These are phyloP conservation scores for Dyspetes luteomarginatus DNA, from an alignment of 2,888 invertebrate species.

Conservation along the genomic window DNA sequence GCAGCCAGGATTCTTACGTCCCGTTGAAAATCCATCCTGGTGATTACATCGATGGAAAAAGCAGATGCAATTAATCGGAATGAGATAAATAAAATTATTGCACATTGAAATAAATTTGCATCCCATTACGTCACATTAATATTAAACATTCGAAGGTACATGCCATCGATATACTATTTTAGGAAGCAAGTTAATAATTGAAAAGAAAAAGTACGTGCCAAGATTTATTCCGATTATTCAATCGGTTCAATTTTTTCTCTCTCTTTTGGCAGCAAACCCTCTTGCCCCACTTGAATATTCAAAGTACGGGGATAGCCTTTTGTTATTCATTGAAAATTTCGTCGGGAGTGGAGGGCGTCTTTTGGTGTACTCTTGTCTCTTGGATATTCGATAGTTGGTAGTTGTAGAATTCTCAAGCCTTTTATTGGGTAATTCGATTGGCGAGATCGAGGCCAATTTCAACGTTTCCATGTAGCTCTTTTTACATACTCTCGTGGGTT, in stretches of 20 bases:
- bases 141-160: no score
- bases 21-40: constrained; percentile 92
- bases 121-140: background rate
- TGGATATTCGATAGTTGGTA: constrained; percentile 1
- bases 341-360: background rate
- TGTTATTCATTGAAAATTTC: constrained; percentile 66
- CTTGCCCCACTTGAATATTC: constrained; percentile 54
- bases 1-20: constrained; percentile 94
- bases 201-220: constrained; percentile 12
- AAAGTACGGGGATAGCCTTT: constrained; percentile 35
- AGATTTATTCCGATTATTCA: constrained; percentile 55
- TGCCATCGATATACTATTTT: background rate
- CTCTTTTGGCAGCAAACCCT: background rate
- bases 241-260: constrained; percentile 41
- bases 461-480: constrained; percentile 51
- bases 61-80: background rate
- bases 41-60: background rate
- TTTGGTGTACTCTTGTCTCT: constrained; percentile 26
- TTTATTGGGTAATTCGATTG: constrained; percentile 65
- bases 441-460: constrained; percentile 63
- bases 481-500: constrained; percentile 25
- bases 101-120: background rate
- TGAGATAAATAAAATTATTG: background rate
- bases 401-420: constrained; percentile 39
- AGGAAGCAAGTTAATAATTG: background rate